Evolutionary conservation across 2,113 vertebrate genomes (phyloP).

Genomic region (Butorides virescens): DNA sequence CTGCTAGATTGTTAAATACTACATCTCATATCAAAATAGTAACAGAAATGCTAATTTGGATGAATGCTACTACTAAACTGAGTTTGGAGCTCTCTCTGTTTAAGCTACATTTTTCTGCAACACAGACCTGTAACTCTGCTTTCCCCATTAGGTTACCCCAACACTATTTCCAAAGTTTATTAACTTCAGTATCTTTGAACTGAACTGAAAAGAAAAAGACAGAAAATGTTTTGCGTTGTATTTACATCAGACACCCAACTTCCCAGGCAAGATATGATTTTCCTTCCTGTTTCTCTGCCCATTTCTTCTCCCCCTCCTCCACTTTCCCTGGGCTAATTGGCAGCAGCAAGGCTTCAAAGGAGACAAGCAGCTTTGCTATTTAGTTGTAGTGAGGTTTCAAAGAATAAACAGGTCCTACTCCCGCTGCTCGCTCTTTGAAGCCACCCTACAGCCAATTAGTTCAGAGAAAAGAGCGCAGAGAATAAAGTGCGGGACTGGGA

Average conservation of each 20-base stretch:
- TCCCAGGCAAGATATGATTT: not conserved
- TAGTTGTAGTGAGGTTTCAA: not conserved
- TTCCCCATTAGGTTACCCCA: not conserved
- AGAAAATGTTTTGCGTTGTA: not conserved
- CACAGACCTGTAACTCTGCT: not conserved
- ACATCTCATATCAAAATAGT: not conserved
- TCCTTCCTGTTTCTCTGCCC: not conserved
- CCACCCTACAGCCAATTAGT: not conserved
- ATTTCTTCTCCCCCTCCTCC: not conserved
- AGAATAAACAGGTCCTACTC: not conserved
- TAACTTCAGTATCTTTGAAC: not conserved
- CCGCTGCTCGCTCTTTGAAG: not conserved
- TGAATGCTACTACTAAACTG: not conserved
- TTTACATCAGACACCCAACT: not conserved
- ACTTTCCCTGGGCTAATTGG: not conserved
- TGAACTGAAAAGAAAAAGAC: not conserved
- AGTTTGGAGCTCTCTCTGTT: not conserved
- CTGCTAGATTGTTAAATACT: not conserved
- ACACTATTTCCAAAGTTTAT: not conserved
- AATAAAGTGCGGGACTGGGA: not conserved
- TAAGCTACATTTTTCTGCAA: not conserved
- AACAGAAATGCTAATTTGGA: not conserved
- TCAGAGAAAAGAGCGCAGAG: not conserved
- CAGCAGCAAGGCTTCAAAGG: conserved; percentile 33
- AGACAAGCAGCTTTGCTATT: conserved; percentile 1